Base-by-base conservation (phyloP, 2,113 vertebrate genomes). In the Chaetops frenatus region DNA sequence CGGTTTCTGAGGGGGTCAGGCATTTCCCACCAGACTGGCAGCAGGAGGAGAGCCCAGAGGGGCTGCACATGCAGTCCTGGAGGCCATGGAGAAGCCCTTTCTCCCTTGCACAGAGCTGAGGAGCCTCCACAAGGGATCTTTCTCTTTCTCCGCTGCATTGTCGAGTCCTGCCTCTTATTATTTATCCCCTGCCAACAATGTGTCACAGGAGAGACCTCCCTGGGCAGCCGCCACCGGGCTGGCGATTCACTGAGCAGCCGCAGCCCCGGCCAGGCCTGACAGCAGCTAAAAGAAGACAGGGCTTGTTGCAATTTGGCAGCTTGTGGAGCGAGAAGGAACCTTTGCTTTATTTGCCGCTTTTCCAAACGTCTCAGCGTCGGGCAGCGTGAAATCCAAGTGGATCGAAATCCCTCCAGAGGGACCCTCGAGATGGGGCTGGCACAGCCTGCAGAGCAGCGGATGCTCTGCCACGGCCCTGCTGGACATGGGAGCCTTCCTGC, bases 171-270 rank as follows among this genome's bases (percentile, higher is more conserved):
- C 80, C 56, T 88, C 93, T 51, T 40, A 33, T 74, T 96, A 96
- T 96, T 96, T 95, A 94, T 93, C 66, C 57, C 58, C 22, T 94
- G 96, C 96, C 95, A 96, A 86, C 92, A 92, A 84, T 70, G 78
- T 91, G 92, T 96, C 94, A 82, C 20, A 83, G 88, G 74, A 94
- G 72, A 93, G 90, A 88, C 94, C 94, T 93, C 85, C 93, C 76
- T 0, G 15, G 88, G 94, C 93, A 83, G 95, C 90, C 56, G 2
- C 81, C 84, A 48, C 38, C 1, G 38, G 65, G 79, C 86, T 47
- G 64, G 88, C 94, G 36, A 38, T 92, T 95, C 64, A 74, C 40
- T 38, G 87, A 77, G 88, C 90, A 33, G 92, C 69, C 71, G 19
- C 86, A n/a, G 86, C 83, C 81, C 62, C 6, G 1, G 91, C 95